Evolutionary conservation across 2,113 vertebrate species (phyloP).

Genomic region (Nerophis lumbriciformis): DNA sequence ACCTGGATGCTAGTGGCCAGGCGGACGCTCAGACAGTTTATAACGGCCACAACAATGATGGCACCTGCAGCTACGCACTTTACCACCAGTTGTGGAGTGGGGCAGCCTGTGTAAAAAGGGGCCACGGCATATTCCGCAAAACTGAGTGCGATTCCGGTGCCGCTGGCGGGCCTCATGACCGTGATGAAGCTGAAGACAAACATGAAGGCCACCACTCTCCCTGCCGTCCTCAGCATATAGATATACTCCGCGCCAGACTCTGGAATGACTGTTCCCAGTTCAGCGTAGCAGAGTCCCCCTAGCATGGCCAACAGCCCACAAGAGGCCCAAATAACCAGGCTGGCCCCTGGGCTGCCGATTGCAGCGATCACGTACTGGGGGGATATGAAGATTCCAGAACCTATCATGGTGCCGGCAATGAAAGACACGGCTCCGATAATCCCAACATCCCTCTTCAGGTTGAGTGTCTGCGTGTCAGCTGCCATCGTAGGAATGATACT

Average conservation of each 20-base stretch:
- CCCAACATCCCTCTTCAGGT: constrained; percentile 60
- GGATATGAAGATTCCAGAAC: constrained; percentile 73
- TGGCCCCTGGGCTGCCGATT: constrained; percentile 78
- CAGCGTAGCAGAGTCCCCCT: constrained; percentile 79
- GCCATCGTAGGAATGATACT: constrained; percentile 17
- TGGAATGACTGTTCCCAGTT: constrained; percentile 80
- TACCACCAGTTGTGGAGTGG: constrained; percentile 52
- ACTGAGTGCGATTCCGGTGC: constrained; percentile 73
- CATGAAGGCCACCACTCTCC: constrained; percentile 76
- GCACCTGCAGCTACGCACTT: constrained; percentile 68
- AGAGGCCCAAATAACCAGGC: constrained; percentile 75
- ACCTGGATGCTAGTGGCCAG: constrained; percentile 70
- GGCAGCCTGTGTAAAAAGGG: constrained; percentile 72
- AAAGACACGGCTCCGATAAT: constrained; percentile 75
- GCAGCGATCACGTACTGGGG: constrained; percentile 75
- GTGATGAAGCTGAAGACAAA: constrained; percentile 70
- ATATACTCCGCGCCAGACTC: constrained; percentile 82
- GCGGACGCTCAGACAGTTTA: constrained; percentile 76
- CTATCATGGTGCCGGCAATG: constrained; percentile 80
- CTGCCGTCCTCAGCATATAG: constrained; percentile 77
- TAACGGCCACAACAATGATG: constrained; percentile 67
- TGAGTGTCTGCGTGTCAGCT: constrained; percentile 25
- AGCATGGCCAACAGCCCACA: constrained; percentile 75
- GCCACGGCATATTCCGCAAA: constrained; percentile 74
- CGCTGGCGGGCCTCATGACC: constrained; percentile 73